These are phyloP conservation scores for Pachypsylla venusta DNA, from an alignment of 1,140 invertebrate genomes.

Conservation along the genomic window DNA sequence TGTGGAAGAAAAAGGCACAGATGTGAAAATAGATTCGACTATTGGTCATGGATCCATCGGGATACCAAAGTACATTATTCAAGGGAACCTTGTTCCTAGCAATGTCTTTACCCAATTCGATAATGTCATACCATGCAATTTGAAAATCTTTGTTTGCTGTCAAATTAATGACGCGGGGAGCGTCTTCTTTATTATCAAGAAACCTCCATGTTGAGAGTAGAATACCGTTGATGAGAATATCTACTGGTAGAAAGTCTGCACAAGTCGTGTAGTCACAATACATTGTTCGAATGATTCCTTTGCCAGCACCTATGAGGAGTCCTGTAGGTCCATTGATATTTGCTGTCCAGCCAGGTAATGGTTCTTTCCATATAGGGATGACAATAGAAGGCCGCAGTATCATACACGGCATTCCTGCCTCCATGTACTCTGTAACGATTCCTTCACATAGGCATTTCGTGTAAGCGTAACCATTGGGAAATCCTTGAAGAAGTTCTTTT, in stretches of 20 bases:
- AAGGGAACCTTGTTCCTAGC: constrained; percentile 53
- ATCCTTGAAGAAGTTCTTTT: not conserved
- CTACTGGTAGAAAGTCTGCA: constrained; percentile 77
- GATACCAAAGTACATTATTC: constrained; percentile 68
- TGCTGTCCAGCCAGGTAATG: constrained; percentile 76
- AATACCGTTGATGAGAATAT: constrained; percentile 57
- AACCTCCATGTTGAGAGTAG: constrained; percentile 19
- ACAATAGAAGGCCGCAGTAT: not conserved
- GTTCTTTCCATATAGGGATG: constrained; percentile 40
- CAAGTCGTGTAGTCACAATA: constrained; percentile 52
- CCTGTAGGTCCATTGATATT: constrained; percentile 80
- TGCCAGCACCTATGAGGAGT: constrained; percentile 53
- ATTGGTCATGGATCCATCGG: constrained; percentile 56
- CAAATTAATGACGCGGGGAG: not conserved
- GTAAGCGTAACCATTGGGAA: constrained; percentile 1
- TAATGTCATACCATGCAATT: constrained; percentile 65
- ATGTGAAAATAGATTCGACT: constrained; percentile 51
- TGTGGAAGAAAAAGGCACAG: constrained; percentile 64
- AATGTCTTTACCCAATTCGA: constrained; percentile 49
- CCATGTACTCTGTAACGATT: not conserved
- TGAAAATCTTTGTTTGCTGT: constrained; percentile 24
- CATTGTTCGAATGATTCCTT: constrained; percentile 74
- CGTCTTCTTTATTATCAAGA: not conserved
- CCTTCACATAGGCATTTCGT: not conserved
- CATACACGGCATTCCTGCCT: constrained; percentile 1